phyloP scores from a whole-genome alignment of 2,113 vertebrate genomes.

The Pungitius pungitius region DNA sequence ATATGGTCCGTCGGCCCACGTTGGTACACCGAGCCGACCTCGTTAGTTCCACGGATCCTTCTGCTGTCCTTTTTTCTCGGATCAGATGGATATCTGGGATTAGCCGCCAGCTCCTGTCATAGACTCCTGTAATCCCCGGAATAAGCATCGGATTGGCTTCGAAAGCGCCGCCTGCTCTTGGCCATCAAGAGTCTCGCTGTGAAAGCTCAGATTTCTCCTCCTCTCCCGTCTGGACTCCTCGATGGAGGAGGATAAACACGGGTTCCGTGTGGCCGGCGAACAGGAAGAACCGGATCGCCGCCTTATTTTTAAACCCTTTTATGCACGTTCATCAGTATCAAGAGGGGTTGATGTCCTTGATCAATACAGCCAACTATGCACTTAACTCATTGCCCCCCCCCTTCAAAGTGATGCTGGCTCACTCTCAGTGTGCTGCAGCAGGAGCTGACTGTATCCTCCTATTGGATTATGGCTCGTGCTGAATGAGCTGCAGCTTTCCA shows the following conservation, averaged over 20 bases:
- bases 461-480: neutral
- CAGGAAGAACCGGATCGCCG: neutral
- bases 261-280: neutral
- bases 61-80: conserved; percentile 34
- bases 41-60: conserved; percentile 38
- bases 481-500: neutral
- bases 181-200: conserved; percentile 40
- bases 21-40: conserved; percentile 40
- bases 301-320: neutral
- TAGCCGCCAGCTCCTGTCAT: conserved; percentile 59
- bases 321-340: neutral
- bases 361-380: conserved; percentile 31
- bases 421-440: conserved; percentile 30
- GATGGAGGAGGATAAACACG: neutral
- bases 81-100: conserved; percentile 67
- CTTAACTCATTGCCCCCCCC: conserved; percentile 26
- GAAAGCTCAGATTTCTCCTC: conserved; percentile 54
- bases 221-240: neutral
- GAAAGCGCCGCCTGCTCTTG: conserved; percentile 22
- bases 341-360: conserved; percentile 16
- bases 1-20: conserved; percentile 2
- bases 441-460: neutral
- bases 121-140: conserved; percentile 72
- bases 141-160: conserved; percentile 65
- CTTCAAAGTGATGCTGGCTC: neutral